phyloP scores from a whole-genome alignment of 92 coral and sea anemone genomes.

The Scolanthus callimorphus region DNA sequence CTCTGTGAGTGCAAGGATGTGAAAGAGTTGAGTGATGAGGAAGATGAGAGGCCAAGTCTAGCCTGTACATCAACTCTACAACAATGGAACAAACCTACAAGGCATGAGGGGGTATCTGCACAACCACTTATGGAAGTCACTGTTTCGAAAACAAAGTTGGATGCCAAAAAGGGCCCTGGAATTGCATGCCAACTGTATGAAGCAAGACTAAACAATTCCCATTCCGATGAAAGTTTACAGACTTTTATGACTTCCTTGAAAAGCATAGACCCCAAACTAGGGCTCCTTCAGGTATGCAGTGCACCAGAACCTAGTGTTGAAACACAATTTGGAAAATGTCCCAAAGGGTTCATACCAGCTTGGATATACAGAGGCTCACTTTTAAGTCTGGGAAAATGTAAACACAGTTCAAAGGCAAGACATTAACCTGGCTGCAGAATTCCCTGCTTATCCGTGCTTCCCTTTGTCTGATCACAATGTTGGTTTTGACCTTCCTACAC shows the following conservation, averaged over 20 bases:
- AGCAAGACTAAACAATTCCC: too few relatives aligned
- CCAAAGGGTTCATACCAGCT: not conserved
- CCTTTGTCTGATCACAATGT: not conserved
- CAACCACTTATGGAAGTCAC: slow-evolving; percentile 51
- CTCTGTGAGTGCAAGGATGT: slow-evolving; percentile 31
- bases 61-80: slow-evolving; percentile 56
- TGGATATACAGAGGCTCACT: not conserved
- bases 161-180: too few relatives aligned
- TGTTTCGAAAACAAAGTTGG: slow-evolving; percentile 24
- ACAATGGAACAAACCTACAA: too few relatives aligned
- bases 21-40: slow-evolving; percentile 26
- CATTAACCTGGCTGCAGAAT: not conserved
- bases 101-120: too few relatives aligned
- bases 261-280: not conserved
- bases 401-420: not conserved
- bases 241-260: too few relatives aligned
- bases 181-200: too few relatives aligned
- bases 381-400: not conserved
- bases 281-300: not conserved
- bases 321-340: not conserved
- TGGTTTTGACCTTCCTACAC: not conserved
- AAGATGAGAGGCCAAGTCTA: slow-evolving; percentile 41
- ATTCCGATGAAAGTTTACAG: too few relatives aligned
- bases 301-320: not conserved
- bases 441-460: not conserved